Conservation (phyloP, 2,888 invertebrate genomes). For the Sinotaia quadrata region DNA sequence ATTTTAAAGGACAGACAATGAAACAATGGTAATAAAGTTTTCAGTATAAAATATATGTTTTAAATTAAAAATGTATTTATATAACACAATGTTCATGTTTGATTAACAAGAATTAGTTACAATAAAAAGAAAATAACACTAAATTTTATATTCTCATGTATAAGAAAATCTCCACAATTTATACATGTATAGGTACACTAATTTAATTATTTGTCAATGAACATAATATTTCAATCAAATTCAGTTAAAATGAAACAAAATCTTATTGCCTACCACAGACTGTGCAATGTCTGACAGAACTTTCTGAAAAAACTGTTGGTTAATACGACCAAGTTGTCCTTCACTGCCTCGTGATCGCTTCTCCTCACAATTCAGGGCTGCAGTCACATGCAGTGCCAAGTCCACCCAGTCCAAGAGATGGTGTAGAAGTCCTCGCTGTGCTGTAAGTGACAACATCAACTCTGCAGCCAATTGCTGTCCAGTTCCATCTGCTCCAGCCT, state of each 20-base stretch:
- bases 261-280: constrained; percentile 66
- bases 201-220: background rate
- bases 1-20: too few relatives aligned
- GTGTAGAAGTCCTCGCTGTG: constrained; percentile 77
- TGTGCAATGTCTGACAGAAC: constrained; percentile 66
- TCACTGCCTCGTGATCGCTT: constrained; percentile 22
- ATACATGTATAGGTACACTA: background rate
- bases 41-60: too few relatives aligned
- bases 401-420: constrained; percentile 79
- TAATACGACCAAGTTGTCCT: constrained; percentile 45
- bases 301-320: constrained; percentile 59
- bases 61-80: too few relatives aligned
- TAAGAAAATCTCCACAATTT: too few relatives aligned
- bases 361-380: constrained; percentile 35
- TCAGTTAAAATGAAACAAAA: background rate
- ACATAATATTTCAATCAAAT: background rate
- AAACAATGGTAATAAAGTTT: too few relatives aligned
- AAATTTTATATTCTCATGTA: too few relatives aligned
- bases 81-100: too few relatives aligned
- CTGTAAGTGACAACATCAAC: constrained; percentile 76
- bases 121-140: too few relatives aligned
- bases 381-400: constrained; percentile 72
- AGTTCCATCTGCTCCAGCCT: constrained; percentile 74
- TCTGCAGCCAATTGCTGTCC: constrained; percentile 73
- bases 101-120: too few relatives aligned